phyloP scores from a whole-genome alignment of 2,888 invertebrate species.

The Teinopalpus imperialis region DNA sequence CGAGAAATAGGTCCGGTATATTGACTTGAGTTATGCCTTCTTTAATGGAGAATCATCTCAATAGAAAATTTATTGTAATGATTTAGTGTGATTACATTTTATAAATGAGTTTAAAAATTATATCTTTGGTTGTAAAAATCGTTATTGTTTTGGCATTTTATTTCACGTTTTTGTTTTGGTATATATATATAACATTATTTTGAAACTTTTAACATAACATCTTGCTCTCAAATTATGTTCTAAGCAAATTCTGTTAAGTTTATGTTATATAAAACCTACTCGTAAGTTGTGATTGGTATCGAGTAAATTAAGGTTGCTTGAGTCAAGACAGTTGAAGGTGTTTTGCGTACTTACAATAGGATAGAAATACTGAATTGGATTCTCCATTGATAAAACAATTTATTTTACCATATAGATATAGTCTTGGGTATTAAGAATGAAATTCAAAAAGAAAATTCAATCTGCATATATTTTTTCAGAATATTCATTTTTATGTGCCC shows the following conservation, averaged over 20 bases:
- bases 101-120: conserved; percentile 4
- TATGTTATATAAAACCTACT: conserved; percentile 34
- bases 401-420: too few relatives aligned
- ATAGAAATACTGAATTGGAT: too few relatives aligned
- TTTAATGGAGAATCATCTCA: too few relatives aligned
- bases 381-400: too few relatives aligned
- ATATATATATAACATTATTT: conserved; percentile 2
- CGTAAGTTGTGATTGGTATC: conserved; percentile 43
- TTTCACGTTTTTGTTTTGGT: not conserved
- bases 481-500: too few relatives aligned
- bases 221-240: conserved; percentile 15
- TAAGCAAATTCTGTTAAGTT: conserved; percentile 11
- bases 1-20: too few relatives aligned
- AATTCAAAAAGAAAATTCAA: too few relatives aligned
- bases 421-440: too few relatives aligned
- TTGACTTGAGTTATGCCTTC: too few relatives aligned
- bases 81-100: not conserved
- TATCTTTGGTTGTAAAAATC: conserved; percentile 5
- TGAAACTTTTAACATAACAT: conserved; percentile 1
- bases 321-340: conserved; percentile 29
- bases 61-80: too few relatives aligned
- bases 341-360: too few relatives aligned
- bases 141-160: conserved; percentile 4
- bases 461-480: too few relatives aligned
- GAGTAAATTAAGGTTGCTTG: conserved; percentile 41